These are phyloP conservation scores for Ifrita kowaldi DNA, from an alignment of 2,113 vertebrate species.

Conservation along the genomic window DNA sequence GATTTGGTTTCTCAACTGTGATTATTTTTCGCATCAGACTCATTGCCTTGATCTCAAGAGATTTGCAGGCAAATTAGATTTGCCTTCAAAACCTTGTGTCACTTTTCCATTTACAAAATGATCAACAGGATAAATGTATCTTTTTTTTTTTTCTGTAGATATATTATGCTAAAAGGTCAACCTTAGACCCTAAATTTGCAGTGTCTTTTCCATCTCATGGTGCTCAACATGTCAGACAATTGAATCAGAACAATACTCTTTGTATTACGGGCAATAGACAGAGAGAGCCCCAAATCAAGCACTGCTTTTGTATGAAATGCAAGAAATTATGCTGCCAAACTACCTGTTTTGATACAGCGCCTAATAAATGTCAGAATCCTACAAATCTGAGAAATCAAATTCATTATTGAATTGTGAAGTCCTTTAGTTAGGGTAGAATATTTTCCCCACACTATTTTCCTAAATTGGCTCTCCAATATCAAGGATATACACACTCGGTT, in stretches of 20 bases:
- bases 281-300: neutral
- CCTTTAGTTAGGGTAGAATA: neutral
- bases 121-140: neutral
- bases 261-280: neutral
- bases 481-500: rapidly evolving
- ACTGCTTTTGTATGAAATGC: neutral
- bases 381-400: neutral
- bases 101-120: neutral
- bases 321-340: neutral
- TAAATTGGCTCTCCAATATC: rapidly evolving
- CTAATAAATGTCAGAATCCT: neutral
- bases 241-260: neutral
- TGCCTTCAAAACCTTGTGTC: neutral
- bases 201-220: neutral
- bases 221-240: neutral
- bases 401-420: neutral
- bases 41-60: neutral
- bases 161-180: neutral
- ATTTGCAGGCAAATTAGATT: neutral
- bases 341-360: neutral
- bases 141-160: neutral
- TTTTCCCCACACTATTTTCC: neutral
- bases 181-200: neutral
- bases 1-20: neutral
- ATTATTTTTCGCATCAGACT: neutral